A percentile compares a stretch with the other conserved stretches of the same genome.
phyloP scores from a whole-genome alignment of 35 echinoderm and acorn worm genomes.

The Holothuria glaberrima region DNA sequence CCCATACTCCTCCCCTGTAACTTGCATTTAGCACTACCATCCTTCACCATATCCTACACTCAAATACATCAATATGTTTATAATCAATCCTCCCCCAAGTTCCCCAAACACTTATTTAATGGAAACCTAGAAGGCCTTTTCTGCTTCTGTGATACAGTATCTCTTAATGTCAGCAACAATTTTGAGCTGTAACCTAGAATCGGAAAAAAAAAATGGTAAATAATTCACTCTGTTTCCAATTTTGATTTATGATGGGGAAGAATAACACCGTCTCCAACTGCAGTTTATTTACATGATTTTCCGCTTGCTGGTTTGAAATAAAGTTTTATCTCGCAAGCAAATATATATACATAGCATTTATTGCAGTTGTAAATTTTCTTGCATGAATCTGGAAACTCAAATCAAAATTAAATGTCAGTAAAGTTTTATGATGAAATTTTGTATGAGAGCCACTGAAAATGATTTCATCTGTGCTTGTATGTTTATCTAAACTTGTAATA shows the following conservation, averaged over 20 bases:
- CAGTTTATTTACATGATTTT: conserved; percentile 62
- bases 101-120: conserved; percentile 45
- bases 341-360: conserved; percentile 63
- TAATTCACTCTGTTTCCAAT: conserved; percentile 43
- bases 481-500: conserved; percentile 65
- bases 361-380: conserved; percentile 56
- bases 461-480: conserved; percentile 50
- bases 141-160: conserved; percentile 40
- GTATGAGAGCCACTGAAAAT: conserved; percentile 47
- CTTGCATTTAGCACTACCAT: neutral
- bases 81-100: conserved; percentile 35
- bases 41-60: conserved; percentile 11
- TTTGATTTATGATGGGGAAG: conserved; percentile 43
- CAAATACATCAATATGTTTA: conserved; percentile 22
- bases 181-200: conserved; percentile 18
- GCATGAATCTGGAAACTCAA: conserved; percentile 47
- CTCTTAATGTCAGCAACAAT: conserved; percentile 43
- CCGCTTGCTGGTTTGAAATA: conserved; percentile 42
- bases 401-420: conserved; percentile 59
- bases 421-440: conserved; percentile 58
- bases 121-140: conserved; percentile 13
- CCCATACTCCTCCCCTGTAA: neutral
- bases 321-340: conserved; percentile 58
- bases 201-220: conserved; percentile 50
- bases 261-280: conserved; percentile 52